phyloP scores from a whole-genome alignment of 1,140 invertebrate species.

The Melipona quadrifasciata region DNA sequence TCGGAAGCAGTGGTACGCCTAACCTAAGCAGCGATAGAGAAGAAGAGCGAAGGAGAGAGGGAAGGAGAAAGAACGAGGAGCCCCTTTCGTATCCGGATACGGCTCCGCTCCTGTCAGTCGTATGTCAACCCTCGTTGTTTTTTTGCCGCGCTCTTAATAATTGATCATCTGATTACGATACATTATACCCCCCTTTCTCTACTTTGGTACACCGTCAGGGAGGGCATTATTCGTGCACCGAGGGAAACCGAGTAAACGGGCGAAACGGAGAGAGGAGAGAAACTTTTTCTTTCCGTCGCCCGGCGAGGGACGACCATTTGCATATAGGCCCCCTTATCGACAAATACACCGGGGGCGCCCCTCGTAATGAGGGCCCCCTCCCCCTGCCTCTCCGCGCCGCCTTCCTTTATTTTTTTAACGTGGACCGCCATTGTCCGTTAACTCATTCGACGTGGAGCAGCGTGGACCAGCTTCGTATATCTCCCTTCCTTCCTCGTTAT shows the following conservation, averaged over 20 bases:
- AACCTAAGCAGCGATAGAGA: slow-evolving; percentile 9
- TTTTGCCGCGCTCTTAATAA: slow-evolving; percentile 80
- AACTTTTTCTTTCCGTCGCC: slow-evolving; percentile 64
- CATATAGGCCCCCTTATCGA: slow-evolving; percentile 80
- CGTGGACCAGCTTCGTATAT: slow-evolving; percentile 67
- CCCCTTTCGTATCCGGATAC: slow-evolving; percentile 63
- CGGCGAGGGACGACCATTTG: slow-evolving; percentile 76
- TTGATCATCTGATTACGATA: slow-evolving; percentile 82
- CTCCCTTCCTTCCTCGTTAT: slow-evolving; percentile 65
- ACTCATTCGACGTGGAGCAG: slow-evolving; percentile 72
- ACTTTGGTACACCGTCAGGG: slow-evolving; percentile 60
- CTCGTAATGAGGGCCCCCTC: slow-evolving; percentile 77
- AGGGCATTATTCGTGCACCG: slow-evolving; percentile 77
- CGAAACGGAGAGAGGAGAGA: slow-evolving; percentile 59
- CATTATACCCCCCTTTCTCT: slow-evolving; percentile 73
- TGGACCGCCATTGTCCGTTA: slow-evolving; percentile 73
- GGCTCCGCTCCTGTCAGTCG: slow-evolving; percentile 71
- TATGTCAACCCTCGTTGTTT: slow-evolving; percentile 81
- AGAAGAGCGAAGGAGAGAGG: slow-evolving; percentile 16
- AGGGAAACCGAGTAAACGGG: slow-evolving; percentile 54
- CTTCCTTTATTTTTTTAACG: slow-evolving; percentile 75
- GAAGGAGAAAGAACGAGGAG: slow-evolving; percentile 21
- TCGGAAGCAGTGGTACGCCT: background rate
- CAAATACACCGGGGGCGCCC: slow-evolving; percentile 78
- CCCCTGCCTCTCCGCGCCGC: slow-evolving; percentile 62